A percentile compares a stretch with the other conserved stretches of the same genome.
Evolutionary conservation across 2,888 invertebrate species (phyloP).

Genomic region (Diadegma fenestrale): DNA sequence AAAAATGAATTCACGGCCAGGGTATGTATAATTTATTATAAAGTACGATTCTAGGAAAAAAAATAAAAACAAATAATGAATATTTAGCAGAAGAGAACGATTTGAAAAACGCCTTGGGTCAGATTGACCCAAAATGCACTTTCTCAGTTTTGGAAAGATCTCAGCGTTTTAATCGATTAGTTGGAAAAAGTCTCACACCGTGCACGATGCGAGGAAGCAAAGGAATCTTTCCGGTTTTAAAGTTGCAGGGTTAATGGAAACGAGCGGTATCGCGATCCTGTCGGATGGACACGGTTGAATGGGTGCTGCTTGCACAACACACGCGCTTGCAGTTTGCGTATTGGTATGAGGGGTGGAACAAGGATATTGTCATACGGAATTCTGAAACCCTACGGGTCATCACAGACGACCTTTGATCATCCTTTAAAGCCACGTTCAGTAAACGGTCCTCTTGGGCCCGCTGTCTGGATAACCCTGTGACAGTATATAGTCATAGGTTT

Average conservation of each 20-base stretch:
- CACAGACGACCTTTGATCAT: constrained; percentile 61
- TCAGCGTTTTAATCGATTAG: background rate
- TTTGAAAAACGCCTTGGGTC: too few species aligned
- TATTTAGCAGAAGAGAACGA: too few species aligned
- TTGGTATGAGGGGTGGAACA: background rate
- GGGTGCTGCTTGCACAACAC: constrained; percentile 39
- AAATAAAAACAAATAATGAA: background rate
- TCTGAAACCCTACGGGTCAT: constrained; percentile 49
- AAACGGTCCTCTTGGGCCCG: constrained; percentile 45
- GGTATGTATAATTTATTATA: background rate
- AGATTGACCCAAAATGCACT: too few species aligned
- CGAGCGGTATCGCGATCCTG: constrained; percentile 42
- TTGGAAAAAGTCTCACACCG: background rate
- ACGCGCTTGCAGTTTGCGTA: background rate
- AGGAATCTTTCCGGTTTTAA: background rate
- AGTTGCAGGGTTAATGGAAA: constrained; percentile 1
- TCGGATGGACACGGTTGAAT: constrained; percentile 24
- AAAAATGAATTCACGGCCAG: too few species aligned
- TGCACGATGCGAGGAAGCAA: background rate
- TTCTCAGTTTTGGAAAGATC: too few species aligned
- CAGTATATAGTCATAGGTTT: constrained; percentile 31
- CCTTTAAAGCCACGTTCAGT: constrained; percentile 60
- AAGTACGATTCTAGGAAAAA: too few species aligned
- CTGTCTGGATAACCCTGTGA: constrained; percentile 31
- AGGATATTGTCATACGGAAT: constrained; percentile 14